A percentile compares a stretch with the other conserved stretches of the same genome.
Evolutionary conservation across 2,113 vertebrate species (phyloP).

Genomic region (Catharus bicknelli): DNA sequence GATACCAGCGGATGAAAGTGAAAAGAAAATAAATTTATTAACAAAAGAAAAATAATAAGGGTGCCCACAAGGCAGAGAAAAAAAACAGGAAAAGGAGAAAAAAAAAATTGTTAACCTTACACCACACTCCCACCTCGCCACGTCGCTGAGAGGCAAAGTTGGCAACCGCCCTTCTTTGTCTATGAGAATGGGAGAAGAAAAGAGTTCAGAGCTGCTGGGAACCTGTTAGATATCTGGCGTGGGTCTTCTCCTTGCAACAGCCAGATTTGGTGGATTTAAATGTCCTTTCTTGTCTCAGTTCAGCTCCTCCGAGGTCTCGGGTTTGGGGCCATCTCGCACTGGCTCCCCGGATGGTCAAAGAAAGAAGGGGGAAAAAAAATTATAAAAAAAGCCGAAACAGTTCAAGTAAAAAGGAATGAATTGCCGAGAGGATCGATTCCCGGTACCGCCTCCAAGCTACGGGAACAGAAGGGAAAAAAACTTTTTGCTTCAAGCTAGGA

Average conservation of each 20-base stretch:
- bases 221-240: neutral
- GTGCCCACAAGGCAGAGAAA: neutral
- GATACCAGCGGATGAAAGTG: neutral
- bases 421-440: neutral
- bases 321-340: neutral
- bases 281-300: neutral
- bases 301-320: neutral
- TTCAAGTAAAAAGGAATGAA: neutral
- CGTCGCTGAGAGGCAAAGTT: neutral
- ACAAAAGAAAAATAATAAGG: neutral
- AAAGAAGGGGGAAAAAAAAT: neutral
- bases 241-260: neutral
- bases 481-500: neutral
- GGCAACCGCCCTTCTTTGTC: neutral
- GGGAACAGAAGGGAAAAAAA: neutral
- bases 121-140: rapidly evolving
- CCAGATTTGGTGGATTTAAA: neutral
- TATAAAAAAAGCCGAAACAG: neutral
- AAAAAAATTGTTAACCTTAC: neutral
- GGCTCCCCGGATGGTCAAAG: neutral
- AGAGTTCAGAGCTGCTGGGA: neutral
- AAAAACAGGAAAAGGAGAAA: no score
- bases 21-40: neutral
- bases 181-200: neutral
- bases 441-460: neutral